phyloP scores from a whole-genome alignment of 1,140 invertebrate genomes.

The Lineus longissimus region DNA sequence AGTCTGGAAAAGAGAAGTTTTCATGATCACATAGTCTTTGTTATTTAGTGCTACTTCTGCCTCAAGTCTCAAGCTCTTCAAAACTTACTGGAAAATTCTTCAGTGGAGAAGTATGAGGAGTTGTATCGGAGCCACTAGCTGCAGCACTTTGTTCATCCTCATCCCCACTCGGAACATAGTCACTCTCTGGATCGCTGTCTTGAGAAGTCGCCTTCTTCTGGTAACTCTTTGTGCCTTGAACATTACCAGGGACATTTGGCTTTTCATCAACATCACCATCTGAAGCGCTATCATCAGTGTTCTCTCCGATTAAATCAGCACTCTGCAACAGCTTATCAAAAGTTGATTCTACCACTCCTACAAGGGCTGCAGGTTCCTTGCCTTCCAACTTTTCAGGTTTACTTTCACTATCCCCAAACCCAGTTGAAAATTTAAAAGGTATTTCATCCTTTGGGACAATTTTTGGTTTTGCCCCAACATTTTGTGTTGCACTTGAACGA shows the following conservation, averaged over 20 bases:
- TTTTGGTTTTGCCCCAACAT: neutral
- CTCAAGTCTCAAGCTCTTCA: too few species aligned
- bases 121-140: constrained; percentile 17
- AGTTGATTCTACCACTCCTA: neutral
- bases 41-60: too few species aligned
- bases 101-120: constrained; percentile 22
- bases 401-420: neutral
- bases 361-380: neutral
- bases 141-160: constrained; percentile 16
- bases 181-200: constrained; percentile 32
- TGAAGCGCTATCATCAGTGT: constrained; percentile 7
- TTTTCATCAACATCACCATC: constrained; percentile 25
- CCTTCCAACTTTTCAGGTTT: constrained; percentile 8
- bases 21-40: too few species aligned
- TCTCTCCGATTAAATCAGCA: neutral
- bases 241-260: constrained; percentile 18
- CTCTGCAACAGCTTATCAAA: neutral
- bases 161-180: constrained; percentile 42
- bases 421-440: constrained; percentile 9
- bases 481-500: neutral
- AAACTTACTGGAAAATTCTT: constrained; percentile 22
- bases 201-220: constrained; percentile 3
- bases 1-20: constrained; percentile 30
- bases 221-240: constrained; percentile 8
- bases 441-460: neutral